Conservation (phyloP, 1,140 invertebrate genomes). For the Neodiprion virginianus region DNA sequence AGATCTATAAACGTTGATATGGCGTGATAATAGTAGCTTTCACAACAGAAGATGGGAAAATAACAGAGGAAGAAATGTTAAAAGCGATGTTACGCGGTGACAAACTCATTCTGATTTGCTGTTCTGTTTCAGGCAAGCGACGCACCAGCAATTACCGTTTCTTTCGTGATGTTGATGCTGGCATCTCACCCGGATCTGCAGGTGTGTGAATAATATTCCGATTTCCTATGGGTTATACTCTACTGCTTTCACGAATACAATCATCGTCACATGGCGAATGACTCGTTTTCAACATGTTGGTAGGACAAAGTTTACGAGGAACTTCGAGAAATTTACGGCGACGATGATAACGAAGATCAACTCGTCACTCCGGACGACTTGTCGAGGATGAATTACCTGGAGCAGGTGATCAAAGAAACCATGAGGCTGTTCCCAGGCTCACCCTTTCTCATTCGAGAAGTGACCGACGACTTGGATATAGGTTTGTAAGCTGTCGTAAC, state of each 20-base stretch:
- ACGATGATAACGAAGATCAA: conserved; percentile 34
- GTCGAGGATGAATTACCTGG: conserved; percentile 66
- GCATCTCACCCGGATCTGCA: too few species aligned
- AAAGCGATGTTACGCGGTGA: too few species aligned
- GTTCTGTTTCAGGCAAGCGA: conserved; percentile 71
- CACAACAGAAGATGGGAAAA: too few species aligned
- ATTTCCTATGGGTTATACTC: neutral
- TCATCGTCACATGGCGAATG: neutral
- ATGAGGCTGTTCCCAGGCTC: conserved; percentile 68
- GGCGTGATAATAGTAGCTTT: too few species aligned
- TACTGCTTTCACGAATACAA: neutral
- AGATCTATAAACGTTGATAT: too few species aligned
- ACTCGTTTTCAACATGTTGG: conserved; percentile 32
- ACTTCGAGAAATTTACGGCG: conserved; percentile 60
- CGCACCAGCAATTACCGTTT: conserved; percentile 70
- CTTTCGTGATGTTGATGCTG: conserved; percentile 59
- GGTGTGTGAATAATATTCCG: conserved; percentile 36
- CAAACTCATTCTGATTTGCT: neutral
- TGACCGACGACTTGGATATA: conserved; percentile 53
- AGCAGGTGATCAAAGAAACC: conserved; percentile 71
- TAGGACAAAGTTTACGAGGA: conserved; percentile 68
- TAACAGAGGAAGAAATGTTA: too few species aligned
- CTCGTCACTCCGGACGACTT: conserved; percentile 63
- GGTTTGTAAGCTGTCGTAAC: conserved; percentile 18
- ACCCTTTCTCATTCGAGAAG: conserved; percentile 61